A percentile compares a stretch with the other conserved stretches of the same genome.
Conservation (phyloP, 2,888 invertebrate genomes). For the Tromatobia lineatoria region DNA sequence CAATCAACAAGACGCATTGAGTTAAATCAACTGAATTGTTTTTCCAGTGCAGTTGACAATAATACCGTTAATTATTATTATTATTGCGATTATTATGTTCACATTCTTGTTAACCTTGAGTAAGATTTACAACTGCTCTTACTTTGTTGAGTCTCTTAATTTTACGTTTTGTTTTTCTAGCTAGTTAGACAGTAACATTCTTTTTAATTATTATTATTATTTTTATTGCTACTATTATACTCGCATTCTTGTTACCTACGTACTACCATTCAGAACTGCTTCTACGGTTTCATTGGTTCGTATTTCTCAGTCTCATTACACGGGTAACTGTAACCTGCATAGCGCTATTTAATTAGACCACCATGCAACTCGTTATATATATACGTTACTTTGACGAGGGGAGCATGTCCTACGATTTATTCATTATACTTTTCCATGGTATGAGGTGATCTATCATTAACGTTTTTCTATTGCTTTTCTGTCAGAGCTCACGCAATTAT, state of each 20-base stretch:
- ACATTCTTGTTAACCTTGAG: too few species aligned
- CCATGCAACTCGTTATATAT: conserved; percentile 5
- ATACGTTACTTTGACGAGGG: background rate
- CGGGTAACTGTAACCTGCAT: conserved; percentile 24
- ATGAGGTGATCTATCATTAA: background rate
- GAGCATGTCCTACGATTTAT: background rate
- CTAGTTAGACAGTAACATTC: background rate
- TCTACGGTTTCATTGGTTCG: conserved; percentile 1
- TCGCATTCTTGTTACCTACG: background rate
- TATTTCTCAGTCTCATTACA: conserved; percentile 16
- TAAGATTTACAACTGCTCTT: too few species aligned
- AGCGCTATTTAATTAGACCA: conserved; percentile 17
- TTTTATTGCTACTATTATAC: background rate
- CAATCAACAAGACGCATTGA: too few species aligned
- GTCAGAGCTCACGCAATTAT: background rate
- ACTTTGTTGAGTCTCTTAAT: conserved; percentile 54
- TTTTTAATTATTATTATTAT: too few species aligned
- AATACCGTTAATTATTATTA: too few species aligned
- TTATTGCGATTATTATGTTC: too few species aligned
- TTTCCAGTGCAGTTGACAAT: too few species aligned
- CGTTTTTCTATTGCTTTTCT: background rate
- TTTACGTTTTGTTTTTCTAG: conserved; percentile 4
- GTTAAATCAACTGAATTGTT: too few species aligned
- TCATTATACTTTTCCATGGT: background rate
- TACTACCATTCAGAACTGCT: background rate